These are phyloP conservation scores for Sebastes oblongus DNA, from an alignment of 2,797 vertebrate species.

Conservation along the genomic window DNA sequence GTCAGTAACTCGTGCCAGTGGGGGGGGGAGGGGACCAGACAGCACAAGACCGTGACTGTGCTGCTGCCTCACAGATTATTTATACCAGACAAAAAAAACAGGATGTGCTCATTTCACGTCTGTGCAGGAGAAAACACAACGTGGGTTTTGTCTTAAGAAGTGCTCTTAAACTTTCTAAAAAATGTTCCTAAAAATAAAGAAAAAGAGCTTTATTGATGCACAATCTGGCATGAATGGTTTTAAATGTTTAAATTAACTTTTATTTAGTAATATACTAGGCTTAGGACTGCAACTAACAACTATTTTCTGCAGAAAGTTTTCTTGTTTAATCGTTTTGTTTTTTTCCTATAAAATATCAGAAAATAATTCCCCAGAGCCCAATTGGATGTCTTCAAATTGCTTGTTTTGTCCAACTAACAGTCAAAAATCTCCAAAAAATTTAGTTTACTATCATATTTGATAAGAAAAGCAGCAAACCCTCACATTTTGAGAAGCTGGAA, in stretches of 20 bases:
- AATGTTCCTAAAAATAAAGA: neutral
- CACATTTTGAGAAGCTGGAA: neutral
- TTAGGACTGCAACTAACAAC: neutral
- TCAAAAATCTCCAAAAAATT: neutral
- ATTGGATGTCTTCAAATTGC: neutral
- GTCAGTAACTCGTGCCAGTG: conserved; percentile 19
- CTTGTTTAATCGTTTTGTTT: too few relatives aligned
- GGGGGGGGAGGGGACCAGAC: conserved; percentile 20
- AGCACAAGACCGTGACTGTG: conserved; percentile 43
- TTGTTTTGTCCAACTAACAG: neutral
- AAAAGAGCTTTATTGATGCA: neutral
- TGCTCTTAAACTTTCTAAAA: neutral
- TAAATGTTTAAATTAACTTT: neutral
- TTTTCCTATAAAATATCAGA: neutral
- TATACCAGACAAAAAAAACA: conserved; percentile 19
- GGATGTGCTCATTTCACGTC: conserved; percentile 8
- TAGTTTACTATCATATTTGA: neutral
- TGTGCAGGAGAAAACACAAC: neutral
- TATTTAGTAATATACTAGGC: neutral
- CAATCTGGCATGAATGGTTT: neutral
- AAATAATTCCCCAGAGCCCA: neutral
- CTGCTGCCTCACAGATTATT: conserved; percentile 28
- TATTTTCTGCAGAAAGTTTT: too few relatives aligned
- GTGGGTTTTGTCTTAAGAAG: neutral
- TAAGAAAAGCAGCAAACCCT: neutral